A percentile compares a stretch with the other conserved stretches of the same genome.
These are phyloP conservation scores for Ranitomeya variabilis DNA, from an alignment of 2,113 vertebrate genomes.

Conservation along the genomic window DNA sequence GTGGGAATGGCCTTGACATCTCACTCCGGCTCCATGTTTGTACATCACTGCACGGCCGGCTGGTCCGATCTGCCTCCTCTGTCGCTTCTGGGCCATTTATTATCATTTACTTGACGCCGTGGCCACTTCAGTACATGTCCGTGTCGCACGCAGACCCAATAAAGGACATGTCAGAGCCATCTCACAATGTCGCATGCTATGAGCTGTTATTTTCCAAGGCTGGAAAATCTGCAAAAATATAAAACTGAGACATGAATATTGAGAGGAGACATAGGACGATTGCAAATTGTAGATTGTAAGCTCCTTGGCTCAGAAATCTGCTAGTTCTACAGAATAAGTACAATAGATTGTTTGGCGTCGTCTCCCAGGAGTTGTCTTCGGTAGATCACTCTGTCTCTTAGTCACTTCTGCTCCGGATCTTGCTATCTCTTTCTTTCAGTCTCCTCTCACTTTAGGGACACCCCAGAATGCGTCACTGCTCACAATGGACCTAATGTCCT, in stretches of 20 bases:
- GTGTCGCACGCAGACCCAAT: constrained; percentile 41
- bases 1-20: neutral
- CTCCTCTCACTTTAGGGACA: too few relatives aligned
- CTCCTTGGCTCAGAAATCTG: neutral
- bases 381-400: too few relatives aligned
- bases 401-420: too few relatives aligned
- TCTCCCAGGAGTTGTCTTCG: too few relatives aligned
- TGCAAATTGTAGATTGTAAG: neutral
- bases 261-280: neutral
- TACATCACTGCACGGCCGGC: neutral
- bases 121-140: constrained; percentile 22
- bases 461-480: too few relatives aligned
- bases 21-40: constrained; percentile 1
- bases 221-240: constrained; percentile 7
- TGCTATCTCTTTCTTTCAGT: too few relatives aligned
- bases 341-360: too few relatives aligned
- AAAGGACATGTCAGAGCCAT: constrained; percentile 35
- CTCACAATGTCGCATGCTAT: constrained; percentile 30
- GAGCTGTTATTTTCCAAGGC: constrained; percentile 16
- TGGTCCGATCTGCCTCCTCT: neutral
- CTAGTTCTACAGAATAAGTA: neutral
- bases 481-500: too few relatives aligned
- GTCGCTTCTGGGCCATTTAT: constrained; percentile 32
- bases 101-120: constrained; percentile 36
- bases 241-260: neutral